These are phyloP conservation scores for Cheilosia grossa DNA, from an alignment of 2,888 invertebrate species.

Conservation along the genomic window DNA sequence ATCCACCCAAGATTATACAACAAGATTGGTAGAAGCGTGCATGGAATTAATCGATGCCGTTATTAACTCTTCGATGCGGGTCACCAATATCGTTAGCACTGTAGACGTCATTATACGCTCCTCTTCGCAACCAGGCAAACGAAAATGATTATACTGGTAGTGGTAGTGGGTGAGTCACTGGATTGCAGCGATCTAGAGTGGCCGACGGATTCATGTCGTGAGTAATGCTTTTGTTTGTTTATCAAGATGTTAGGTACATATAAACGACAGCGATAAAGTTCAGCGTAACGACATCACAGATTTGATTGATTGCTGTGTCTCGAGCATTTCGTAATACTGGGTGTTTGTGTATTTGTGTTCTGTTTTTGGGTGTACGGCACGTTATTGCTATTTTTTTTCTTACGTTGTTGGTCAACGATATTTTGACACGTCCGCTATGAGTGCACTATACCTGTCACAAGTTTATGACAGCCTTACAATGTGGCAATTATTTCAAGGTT, in stretches of 20 bases:
- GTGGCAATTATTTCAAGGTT: slow-evolving; percentile 25
- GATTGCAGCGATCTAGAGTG: neutral
- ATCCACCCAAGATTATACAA: neutral
- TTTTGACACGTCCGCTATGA: slow-evolving; percentile 4
- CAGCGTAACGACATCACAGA: neutral
- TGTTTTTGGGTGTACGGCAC: neutral
- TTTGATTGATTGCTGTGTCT: neutral
- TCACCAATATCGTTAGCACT: neutral
- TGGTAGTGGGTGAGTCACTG: neutral
- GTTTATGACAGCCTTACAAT: slow-evolving; percentile 7
- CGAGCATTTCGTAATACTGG: neutral
- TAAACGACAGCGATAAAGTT: neutral
- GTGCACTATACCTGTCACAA: neutral
- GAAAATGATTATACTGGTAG: neutral
- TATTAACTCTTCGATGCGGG: neutral
- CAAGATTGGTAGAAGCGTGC: neutral
- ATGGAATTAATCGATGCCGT: neutral
- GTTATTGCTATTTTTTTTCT: neutral
- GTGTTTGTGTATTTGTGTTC: neutral
- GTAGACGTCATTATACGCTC: neutral
- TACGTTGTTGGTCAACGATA: neutral
- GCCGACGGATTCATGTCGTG: neutral
- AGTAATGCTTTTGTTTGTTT: neutral
- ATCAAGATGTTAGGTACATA: too few species aligned
- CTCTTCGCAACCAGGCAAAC: neutral